phyloP scores from a whole-genome alignment of 30 jellyfish, hydroid and myxozoan species.

The Pelagia noctiluca region DNA sequence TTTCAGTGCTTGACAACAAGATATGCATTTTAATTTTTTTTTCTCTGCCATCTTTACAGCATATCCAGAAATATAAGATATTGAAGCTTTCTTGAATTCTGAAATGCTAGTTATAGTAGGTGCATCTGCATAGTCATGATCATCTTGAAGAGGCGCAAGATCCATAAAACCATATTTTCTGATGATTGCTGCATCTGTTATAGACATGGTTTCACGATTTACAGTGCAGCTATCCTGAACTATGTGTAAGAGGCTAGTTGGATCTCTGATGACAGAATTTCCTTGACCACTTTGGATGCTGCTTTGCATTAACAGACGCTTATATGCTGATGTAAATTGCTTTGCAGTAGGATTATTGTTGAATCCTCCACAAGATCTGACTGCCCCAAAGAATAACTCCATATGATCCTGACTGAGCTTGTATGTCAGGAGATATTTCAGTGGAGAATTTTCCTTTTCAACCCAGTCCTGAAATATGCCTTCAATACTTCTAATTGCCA shows the following conservation, averaged over 20 bases:
- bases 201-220: not conserved
- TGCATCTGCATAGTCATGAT: slow-evolving; percentile 1
- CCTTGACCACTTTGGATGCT: not conserved
- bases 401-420: slow-evolving; percentile 57
- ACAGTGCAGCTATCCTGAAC: not conserved
- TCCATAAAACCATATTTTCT: slow-evolving; percentile 25
- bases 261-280: not conserved
- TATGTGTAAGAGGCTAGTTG: not conserved
- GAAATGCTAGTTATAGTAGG: slow-evolving; percentile 27
- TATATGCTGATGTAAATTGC: slow-evolving; percentile 3
- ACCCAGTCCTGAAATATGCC: slow-evolving; percentile 38
- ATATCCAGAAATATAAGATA: slow-evolving; percentile 69
- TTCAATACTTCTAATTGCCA: slow-evolving; percentile 32
- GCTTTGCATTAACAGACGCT: not conserved
- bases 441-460: slow-evolving; percentile 37
- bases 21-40: not conserved
- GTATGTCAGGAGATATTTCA: slow-evolving; percentile 68
- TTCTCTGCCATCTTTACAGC: slow-evolving; percentile 37
- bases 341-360: slow-evolving; percentile 75
- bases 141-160: not conserved
- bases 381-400: slow-evolving; percentile 27
- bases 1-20: slow-evolving; percentile 25
- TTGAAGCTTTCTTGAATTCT: slow-evolving; percentile 39
- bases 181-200: not conserved
- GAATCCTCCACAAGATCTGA: slow-evolving; percentile 50